Evolutionary conservation across 2,888 invertebrate genomes (phyloP), one percentile per base, ranked within the genome.

Genomic region (Stenodema calcarata): DNA sequence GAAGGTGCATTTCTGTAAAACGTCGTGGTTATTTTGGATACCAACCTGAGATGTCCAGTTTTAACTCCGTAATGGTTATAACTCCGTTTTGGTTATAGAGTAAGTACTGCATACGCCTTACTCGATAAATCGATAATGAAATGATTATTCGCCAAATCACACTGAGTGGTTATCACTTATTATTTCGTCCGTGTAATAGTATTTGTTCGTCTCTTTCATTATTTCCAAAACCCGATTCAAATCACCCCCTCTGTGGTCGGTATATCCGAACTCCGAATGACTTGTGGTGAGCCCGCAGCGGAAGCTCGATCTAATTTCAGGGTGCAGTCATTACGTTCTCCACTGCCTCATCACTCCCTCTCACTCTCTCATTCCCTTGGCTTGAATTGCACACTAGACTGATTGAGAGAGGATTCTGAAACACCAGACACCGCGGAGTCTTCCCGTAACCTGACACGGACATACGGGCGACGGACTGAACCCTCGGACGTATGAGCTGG

Each of bases 281-380:
- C 78, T 78, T 78, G 78, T 42, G 78, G 78, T 78, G 78, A 78
- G 44, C 78, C 44, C 44, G 12, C 78, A 9, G 41, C 9, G 14
- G 78, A 42, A 78, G 78, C 78, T 78, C 78, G 78, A 78, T 78
- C 78, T 78, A 78, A 78, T 78, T 78, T 78, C 78, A 78, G 44
- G 78, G 41, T 27, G 78, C 44, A 42, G 78, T 23, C 78, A 12
- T 14, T 18, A 18, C 62, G 54, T 12, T 47, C 18, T 23, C 62
- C 9, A 11, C 62, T 23, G 11, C 23, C 7, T 23, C 62, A 18
- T 50, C 50, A 14, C 2, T 44, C 44, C 1, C 44, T 44, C 44
- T 12, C 50, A 16, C 62, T 62, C 62, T 62, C 62, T 62, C 62
- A 23, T 23, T 62, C 62, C 62, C 62, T 62, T 18, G 27, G 62